phyloP scores from a whole-genome alignment of 2,113 vertebrate species.

The Amazona vittata region DNA sequence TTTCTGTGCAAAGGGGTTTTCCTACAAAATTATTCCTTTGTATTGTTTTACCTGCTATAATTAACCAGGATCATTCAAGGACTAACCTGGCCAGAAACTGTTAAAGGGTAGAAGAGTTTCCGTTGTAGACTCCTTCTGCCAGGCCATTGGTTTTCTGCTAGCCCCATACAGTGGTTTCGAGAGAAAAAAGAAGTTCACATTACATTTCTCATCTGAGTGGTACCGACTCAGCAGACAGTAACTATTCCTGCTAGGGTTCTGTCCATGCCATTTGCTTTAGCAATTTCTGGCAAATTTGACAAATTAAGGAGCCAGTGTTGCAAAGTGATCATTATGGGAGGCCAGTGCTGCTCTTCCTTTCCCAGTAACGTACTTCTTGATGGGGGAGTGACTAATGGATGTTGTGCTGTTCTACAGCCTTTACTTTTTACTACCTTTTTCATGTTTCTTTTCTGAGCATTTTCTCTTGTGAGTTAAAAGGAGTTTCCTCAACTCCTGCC shows the following conservation, averaged over 20 bases:
- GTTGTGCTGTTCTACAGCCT: background rate
- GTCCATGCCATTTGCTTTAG: background rate
- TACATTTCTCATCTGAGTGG: background rate
- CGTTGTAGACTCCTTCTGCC: background rate
- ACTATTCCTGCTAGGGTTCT: background rate
- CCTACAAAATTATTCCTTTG: background rate
- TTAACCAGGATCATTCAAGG: background rate
- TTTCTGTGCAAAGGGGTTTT: background rate
- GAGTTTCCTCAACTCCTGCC: background rate
- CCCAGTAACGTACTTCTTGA: fast-evolving
- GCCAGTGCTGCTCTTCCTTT: background rate
- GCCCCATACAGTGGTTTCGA: background rate
- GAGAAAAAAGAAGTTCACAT: background rate
- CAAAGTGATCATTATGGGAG: background rate
- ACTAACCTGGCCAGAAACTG: background rate
- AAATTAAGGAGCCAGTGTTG: background rate
- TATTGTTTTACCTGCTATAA: background rate
- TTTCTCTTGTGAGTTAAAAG: background rate
- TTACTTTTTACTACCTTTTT: background rate
- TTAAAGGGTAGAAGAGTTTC: background rate
- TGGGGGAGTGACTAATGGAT: background rate
- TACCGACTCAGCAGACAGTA: background rate
- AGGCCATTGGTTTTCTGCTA: background rate
- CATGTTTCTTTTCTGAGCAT: background rate
- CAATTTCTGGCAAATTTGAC: background rate